phyloP scores from a whole-genome alignment of 2,113 vertebrate genomes.

The Trochalopteron elliotii region DNA sequence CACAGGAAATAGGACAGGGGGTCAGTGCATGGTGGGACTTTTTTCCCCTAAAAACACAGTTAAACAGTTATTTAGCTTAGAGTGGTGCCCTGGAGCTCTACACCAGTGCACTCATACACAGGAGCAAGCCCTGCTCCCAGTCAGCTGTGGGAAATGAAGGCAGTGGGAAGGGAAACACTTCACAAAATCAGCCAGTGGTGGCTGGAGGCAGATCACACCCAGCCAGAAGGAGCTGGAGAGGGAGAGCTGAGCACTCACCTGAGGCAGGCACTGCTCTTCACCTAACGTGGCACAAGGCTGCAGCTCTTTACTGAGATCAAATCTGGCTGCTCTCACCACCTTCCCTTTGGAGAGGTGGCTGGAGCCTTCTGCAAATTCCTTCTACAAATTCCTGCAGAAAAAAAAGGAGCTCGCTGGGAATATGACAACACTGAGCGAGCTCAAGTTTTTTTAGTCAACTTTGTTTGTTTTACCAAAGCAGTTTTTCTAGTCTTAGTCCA shows the following conservation, averaged over 20 bases:
- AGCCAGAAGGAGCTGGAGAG: neutral
- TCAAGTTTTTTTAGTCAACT: neutral
- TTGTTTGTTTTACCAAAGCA: neutral
- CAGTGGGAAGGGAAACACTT: neutral
- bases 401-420: neutral
- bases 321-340: neutral
- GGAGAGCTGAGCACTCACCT: neutral
- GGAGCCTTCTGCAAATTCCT: neutral
- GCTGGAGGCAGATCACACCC: neutral
- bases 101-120: neutral
- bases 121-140: neutral
- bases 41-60: neutral
- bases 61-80: neutral
- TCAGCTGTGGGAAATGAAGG: neutral
- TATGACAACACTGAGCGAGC: neutral
- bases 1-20: neutral
- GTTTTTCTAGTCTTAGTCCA: neutral
- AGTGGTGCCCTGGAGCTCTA: neutral
- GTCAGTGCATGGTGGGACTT: neutral
- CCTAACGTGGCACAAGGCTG: neutral
- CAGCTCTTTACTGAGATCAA: neutral
- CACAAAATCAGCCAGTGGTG: accelerated
- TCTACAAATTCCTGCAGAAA: neutral
- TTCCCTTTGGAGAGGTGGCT: neutral
- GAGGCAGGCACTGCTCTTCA: neutral